These are phyloP conservation scores for Cataglyphis cursor DNA, from an alignment of 2,888 invertebrate species.

Conservation along the genomic window DNA sequence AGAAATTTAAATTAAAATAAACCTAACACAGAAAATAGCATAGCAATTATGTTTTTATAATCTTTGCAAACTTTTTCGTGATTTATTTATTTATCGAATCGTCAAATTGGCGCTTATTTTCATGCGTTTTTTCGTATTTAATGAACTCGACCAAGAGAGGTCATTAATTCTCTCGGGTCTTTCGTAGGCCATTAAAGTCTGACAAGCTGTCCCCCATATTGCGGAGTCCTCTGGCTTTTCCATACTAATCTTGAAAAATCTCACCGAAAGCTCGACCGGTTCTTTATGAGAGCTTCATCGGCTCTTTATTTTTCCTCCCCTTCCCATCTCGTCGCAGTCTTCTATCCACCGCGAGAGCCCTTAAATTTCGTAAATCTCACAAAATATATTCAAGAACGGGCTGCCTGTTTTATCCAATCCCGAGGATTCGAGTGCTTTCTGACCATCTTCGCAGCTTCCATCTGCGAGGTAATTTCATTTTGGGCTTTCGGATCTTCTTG, in stretches of 20 bases:
- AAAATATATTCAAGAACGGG: conserved; percentile 67
- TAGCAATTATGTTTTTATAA: not conserved
- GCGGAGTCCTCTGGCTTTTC: conserved; percentile 42
- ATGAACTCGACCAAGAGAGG: not conserved
- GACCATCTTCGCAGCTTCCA: conserved; percentile 62
- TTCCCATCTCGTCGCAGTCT: not conserved
- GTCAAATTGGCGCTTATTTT: not conserved
- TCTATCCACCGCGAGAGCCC: not conserved
- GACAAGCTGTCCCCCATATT: conserved; percentile 47
- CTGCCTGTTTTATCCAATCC: conserved; percentile 65
- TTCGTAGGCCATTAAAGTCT: conserved; percentile 46
- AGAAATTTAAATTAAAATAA: not conserved
- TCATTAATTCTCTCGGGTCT: conserved; percentile 40
- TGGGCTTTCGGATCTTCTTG: conserved; percentile 36
- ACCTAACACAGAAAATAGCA: not conserved
- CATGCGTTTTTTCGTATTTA: not conserved
- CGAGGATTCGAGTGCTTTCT: conserved; percentile 57
- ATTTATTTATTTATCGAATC: not conserved
- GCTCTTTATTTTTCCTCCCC: conserved; percentile 32
- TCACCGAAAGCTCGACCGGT: conserved; percentile 37
- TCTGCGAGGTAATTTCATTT: conserved; percentile 68
- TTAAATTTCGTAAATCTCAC: conserved; percentile 70
- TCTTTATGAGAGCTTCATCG: conserved; percentile 40
- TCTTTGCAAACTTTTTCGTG: not conserved
- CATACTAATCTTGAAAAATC: conserved; percentile 55